Conservation (phyloP, 2,888 invertebrate species). For the Nebria salina region DNA sequence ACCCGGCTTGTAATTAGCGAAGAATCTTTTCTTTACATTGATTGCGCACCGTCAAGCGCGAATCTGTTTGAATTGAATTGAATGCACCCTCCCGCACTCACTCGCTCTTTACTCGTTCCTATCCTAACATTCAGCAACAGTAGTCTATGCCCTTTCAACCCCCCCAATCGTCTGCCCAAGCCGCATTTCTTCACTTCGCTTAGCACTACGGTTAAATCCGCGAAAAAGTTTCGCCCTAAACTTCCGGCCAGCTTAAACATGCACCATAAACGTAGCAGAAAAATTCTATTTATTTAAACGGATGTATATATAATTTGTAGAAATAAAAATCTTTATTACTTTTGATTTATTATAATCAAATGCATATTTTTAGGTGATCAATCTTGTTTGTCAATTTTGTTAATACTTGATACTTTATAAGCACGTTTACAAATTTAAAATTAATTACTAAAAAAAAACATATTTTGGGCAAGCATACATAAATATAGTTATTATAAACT, state of each 20-base stretch:
- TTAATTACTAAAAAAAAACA: no score
- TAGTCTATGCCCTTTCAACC: conserved; percentile 23
- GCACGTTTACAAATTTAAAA: no score
- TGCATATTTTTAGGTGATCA: not conserved
- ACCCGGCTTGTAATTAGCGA: conserved; percentile 44
- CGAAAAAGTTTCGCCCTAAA: conserved; percentile 23
- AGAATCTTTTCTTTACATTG: conserved; percentile 46
- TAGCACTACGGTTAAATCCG: not conserved
- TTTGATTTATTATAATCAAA: not conserved
- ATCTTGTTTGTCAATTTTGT: no score
- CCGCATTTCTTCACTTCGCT: not conserved
- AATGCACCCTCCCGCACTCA: conserved; percentile 19
- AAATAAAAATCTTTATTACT: not conserved
- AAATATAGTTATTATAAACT: no score
- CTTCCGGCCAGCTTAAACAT: conserved; percentile 15
- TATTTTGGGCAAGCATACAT: no score
- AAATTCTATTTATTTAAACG: not conserved
- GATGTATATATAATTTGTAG: not conserved
- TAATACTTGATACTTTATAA: no score
- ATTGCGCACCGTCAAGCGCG: conserved; percentile 45
- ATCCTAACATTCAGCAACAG: conserved; percentile 17
- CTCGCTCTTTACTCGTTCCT: not conserved
- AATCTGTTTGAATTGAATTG: conserved; percentile 42
- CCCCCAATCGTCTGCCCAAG: not conserved
- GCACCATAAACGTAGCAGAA: not conserved